Conservation (phyloP, 2,113 vertebrate genomes). For the Chloropsis cyanopogon region DNA sequence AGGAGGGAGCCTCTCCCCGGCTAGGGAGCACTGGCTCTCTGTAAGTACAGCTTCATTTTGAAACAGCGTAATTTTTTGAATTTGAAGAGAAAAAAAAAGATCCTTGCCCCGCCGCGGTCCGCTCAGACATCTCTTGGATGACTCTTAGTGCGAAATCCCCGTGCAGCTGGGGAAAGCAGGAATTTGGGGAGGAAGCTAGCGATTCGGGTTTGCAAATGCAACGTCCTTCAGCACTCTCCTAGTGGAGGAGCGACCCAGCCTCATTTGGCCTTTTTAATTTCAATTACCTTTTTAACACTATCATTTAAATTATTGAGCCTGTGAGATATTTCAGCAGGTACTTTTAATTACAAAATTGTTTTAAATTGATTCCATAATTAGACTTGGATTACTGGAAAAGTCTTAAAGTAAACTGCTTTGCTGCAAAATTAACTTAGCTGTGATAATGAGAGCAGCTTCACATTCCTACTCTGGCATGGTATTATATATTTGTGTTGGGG, state of each 20-base stretch:
- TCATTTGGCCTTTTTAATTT: background rate
- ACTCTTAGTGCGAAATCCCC: background rate
- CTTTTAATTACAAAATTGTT: conserved; percentile 56
- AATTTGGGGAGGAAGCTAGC: background rate
- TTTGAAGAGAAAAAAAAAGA: background rate
- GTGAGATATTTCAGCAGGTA: conserved; percentile 53
- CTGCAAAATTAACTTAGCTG: conserved; percentile 38
- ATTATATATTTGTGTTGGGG: background rate
- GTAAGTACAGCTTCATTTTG: background rate
- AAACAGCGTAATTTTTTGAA: background rate
- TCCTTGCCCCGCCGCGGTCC: background rate
- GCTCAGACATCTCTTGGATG: background rate
- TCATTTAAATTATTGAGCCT: conserved; percentile 17
- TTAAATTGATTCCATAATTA: conserved; percentile 24
- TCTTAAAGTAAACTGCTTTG: conserved; percentile 40
- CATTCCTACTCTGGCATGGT: background rate
- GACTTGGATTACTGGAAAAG: conserved; percentile 19
- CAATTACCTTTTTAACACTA: conserved; percentile 44
- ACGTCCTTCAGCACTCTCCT: conserved; percentile 19
- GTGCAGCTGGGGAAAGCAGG: background rate
- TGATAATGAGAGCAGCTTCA: background rate
- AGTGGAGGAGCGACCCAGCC: background rate
- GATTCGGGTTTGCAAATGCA: background rate
- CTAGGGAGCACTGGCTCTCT: background rate
- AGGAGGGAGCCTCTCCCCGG: background rate